phyloP scores from a whole-genome alignment of 2,113 vertebrate species.

The Lota lota region DNA sequence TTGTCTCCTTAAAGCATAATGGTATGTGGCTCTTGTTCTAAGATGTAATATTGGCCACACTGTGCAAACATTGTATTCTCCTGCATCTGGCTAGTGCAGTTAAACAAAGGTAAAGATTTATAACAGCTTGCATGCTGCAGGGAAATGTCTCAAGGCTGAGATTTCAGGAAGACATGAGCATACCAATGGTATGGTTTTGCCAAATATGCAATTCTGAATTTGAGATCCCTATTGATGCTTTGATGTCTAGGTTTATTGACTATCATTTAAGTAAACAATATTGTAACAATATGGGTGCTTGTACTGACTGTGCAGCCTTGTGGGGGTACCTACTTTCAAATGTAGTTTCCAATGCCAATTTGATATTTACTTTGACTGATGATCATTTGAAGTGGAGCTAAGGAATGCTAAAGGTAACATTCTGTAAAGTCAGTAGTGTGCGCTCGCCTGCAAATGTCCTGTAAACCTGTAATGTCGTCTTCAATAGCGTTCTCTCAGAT shows the following conservation, averaged over 20 bases:
- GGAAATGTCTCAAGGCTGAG: constrained; percentile 18
- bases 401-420: constrained; percentile 26
- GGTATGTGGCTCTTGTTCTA: no score
- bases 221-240: constrained; percentile 2
- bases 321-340: no score
- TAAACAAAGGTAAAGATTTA: constrained; percentile 5
- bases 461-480: constrained; percentile 19
- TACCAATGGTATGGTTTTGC: constrained; percentile 6
- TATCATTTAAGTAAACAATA: neutral
- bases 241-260: neutral
- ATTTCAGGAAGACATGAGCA: constrained; percentile 26
- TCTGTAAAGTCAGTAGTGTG: constrained; percentile 29
- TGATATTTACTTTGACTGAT: neutral
- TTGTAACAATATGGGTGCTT: no score
- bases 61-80: constrained; percentile 32
- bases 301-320: no score
- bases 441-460: constrained; percentile 22
- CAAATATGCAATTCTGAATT: constrained; percentile 2
- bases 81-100: constrained; percentile 42
- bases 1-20: no score
- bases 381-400: constrained; percentile 13
- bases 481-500: constrained; percentile 27
- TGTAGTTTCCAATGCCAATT: no score
- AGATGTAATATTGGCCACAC: no score
- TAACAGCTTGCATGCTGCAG: constrained; percentile 32